These are phyloP conservation scores for Dryobates pubescens DNA, from an alignment of 2,797 vertebrate genomes.

Conservation along the genomic window DNA sequence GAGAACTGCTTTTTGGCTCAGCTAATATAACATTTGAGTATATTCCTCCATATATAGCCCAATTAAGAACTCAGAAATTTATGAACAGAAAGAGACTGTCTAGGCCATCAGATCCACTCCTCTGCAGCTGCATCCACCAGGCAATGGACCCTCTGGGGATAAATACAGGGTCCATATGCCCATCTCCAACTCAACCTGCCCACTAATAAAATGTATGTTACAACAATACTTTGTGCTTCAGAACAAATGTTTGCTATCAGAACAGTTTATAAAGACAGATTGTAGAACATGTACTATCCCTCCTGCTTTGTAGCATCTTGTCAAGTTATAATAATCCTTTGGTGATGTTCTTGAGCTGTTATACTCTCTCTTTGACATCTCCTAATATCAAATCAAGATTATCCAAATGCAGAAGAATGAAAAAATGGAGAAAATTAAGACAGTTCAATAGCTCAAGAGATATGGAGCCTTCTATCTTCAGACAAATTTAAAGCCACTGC, in stretches of 20 bases:
- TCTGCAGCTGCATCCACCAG: neutral
- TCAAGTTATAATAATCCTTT: neutral
- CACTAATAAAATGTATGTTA: neutral
- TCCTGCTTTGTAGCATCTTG: neutral
- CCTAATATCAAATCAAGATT: neutral
- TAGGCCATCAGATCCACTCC: neutral
- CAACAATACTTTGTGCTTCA: neutral
- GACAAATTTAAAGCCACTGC: neutral
- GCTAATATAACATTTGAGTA: neutral
- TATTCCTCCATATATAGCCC: neutral
- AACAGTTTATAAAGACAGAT: neutral
- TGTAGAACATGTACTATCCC: neutral
- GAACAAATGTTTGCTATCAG: neutral
- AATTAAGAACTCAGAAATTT: neutral
- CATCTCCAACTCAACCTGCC: neutral
- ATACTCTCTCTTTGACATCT: neutral
- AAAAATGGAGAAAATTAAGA: neutral
- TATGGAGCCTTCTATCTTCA: neutral
- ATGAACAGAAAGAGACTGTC: neutral
- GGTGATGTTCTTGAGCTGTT: neutral
- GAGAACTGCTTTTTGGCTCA: neutral
- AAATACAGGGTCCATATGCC: conserved; percentile 5
- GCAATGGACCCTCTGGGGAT: neutral
- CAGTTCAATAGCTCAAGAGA: neutral
- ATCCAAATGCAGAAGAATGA: neutral